Evolutionary conservation across 1,140 invertebrate genomes (phyloP), one percentile per base, ranked within the genome.

Genomic region (Dreissena polymorpha): DNA sequence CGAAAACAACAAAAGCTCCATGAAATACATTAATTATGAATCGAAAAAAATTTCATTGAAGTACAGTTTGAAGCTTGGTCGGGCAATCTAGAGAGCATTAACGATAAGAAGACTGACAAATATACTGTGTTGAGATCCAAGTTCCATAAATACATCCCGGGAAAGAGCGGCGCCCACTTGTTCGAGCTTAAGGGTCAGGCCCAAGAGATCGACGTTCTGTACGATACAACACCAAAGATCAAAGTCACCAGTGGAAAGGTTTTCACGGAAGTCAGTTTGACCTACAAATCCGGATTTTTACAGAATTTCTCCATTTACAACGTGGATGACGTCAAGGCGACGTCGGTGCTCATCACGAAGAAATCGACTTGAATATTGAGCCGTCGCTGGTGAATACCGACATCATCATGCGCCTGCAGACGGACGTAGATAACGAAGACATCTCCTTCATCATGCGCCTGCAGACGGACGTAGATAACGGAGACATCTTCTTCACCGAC

Each of bases 401-500:
- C 51, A 91, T 99, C 13, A 96, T 96, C 13, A 98, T 99, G 96
- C 93, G 97, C 67, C 92, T 99, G 5, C 95, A 96, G 67, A 97
- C 97, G 0, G 96, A 97, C 86, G 84, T 94, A 95, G 83, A 98
- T 13, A 92, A 89, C 75, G 85, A 86, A 13, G 88, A 91, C 25
- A 83, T n/a, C n/a, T n/a, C n/a, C n/a, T n/a, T n/a, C n/a, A n/a
- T n/a, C n/a, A n/a, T n/a, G n/a, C n/a, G n/a, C n/a, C n/a, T n/a
- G n/a, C n/a, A n/a, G n/a, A n/a, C n/a, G n/a, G n/a, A n/a, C n/a
- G n/a, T n/a, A n/a, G n/a, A n/a, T n/a, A n/a, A n/a, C n/a, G n/a
- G n/a, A n/a, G n/a, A n/a, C n/a, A n/a, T 86, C 16, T 97, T 99
- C 90, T 99, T 96, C 87, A 97, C 97, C 0, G 98, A 99, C 92